Base-by-base conservation (phyloP, 2,888 invertebrate species). In the Pollenia angustigena region DNA sequence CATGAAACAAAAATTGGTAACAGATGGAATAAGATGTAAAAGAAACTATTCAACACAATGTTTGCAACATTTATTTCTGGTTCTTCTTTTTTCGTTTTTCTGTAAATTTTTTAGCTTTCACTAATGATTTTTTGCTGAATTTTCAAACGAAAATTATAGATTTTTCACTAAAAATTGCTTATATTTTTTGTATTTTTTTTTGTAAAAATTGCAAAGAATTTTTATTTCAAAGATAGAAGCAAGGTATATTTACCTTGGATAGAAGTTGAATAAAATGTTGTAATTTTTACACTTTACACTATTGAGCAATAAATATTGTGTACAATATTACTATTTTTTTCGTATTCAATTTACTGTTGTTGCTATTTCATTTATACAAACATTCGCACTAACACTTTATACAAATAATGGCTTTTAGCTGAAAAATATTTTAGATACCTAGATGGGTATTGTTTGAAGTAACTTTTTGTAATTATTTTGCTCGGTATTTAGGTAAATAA, bases 81-180 rank as follows among this genome's bases (percentile, higher is more conserved):
- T 78, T 60, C 14, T 58, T 82, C 52, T 76, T 78, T 18, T 14
- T 42, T 64, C 14, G 14, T 0, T 32, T 32, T 32, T 32, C 32
- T 58, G 44, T 64, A 76, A 52, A 54, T 52, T 66, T 81, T 60
- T 64, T 76, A 84, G 87, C 87, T 87, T 87, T 87, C 87, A 87
- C 87, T 78, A 62, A 12, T 68, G 12, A 75, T 68, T 80, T 81
- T 46, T 64, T 62, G 18, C 40, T 68, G n/a, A 9, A 12, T 74
- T 54, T 23, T 62, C 14, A 44, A 48, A 46, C 23, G 7, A 18
- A 75, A 46, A 52, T 71, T 83, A 58, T 68, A 40, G 64, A 85
- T 76, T 75, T 81, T 74, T 46, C 56, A 7, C n/a, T 60, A 56
- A 68, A 32, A 4, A 64, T 48, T 60, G 44, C 44, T 23, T 79